phyloP scores from a whole-genome alignment of 2,797 vertebrate species.

The Pelodytes ibericus region DNA sequence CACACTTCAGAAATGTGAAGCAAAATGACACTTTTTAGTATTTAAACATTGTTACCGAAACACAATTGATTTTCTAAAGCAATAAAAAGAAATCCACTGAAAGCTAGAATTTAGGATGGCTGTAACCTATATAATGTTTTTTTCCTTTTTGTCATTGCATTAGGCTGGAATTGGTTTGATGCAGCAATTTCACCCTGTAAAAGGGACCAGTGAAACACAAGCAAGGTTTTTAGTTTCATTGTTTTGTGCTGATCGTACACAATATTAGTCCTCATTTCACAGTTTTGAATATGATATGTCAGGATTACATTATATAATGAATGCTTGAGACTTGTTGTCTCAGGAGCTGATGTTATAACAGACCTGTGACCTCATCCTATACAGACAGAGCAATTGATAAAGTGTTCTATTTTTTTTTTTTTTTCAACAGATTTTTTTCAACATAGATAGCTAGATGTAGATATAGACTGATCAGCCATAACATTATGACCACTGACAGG shows the following conservation, averaged over 20 bases:
- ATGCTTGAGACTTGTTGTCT: slow-evolving; percentile 70
- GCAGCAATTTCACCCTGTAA: slow-evolving; percentile 46
- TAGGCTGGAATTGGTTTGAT: slow-evolving; percentile 40
- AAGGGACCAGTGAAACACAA: slow-evolving; percentile 63
- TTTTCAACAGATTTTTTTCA: no score
- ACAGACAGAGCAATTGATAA: slow-evolving; percentile 76
- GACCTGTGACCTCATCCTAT: slow-evolving; percentile 69
- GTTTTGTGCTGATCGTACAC: slow-evolving; percentile 75
- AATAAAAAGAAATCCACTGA: no score
- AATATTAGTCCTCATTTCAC: slow-evolving; percentile 71
- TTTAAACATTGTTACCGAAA: no score
- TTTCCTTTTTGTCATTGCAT: slow-evolving; percentile 33
- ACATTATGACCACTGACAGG: no score
- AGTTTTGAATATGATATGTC: slow-evolving; percentile 76
- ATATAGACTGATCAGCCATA: no score
- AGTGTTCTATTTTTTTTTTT: slow-evolving; percentile 67
- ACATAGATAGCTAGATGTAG: no score
- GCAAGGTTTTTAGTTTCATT: slow-evolving; percentile 63
- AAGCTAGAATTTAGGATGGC: slow-evolving; percentile 11
- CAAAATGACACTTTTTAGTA: no score
- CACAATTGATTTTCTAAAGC: no score
- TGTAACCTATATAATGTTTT: slow-evolving; percentile 38
- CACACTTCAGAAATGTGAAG: no score
- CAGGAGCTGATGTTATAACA: slow-evolving; percentile 74
- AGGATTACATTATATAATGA: slow-evolving; percentile 74